Evolutionary conservation across 2,797 vertebrate species (phyloP).

Genomic region (Lepidocolaptes lacrymiger): DNA sequence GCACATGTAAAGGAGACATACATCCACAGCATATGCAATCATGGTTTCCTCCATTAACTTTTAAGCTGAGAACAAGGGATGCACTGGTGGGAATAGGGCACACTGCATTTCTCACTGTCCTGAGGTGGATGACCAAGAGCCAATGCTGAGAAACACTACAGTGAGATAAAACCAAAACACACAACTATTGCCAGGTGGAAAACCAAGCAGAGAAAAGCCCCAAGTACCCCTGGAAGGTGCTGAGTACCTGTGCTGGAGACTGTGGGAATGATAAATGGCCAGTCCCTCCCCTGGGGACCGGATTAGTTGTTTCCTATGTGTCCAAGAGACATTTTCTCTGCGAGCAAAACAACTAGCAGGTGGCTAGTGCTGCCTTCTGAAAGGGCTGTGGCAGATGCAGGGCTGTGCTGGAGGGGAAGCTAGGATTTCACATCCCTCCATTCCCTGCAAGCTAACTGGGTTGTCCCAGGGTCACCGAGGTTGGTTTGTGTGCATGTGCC

Average conservation of each 20-base stretch:
- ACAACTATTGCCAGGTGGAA: neutral
- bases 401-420: constrained; percentile 28
- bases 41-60: neutral
- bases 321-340: constrained; percentile 39
- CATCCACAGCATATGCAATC: neutral
- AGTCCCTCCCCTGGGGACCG: neutral
- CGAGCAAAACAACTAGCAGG: constrained; percentile 52
- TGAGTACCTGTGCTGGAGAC: neutral
- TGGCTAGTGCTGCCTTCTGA: constrained; percentile 21
- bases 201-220: neutral
- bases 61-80: neutral
- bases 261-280: constrained; percentile 1
- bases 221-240: neutral
- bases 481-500: neutral
- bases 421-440: constrained; percentile 42
- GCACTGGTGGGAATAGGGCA: accelerated
- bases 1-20: accelerated
- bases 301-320: constrained; percentile 7
- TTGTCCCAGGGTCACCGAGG: neutral
- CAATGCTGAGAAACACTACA: neutral
- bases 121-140: neutral
- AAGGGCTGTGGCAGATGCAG: constrained; percentile 31
- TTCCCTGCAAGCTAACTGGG: constrained; percentile 39
- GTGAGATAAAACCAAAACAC: neutral
- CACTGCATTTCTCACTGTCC: neutral